Conservation (phyloP, 2,113 vertebrate species). For the Rhynchomys soricoides region DNA sequence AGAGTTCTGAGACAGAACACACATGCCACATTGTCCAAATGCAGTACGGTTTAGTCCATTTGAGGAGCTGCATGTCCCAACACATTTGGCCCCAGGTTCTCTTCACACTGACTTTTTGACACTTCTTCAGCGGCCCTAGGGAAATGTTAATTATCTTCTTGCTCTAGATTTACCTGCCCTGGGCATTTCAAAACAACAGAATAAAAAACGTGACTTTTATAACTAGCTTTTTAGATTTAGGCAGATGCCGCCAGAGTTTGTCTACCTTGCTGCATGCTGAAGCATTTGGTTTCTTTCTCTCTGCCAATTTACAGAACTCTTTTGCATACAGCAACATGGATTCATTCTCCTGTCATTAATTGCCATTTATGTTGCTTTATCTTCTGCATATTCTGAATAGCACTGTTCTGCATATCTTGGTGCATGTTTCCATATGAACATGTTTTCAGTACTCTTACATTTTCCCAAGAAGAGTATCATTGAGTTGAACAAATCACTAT, state of each 20-base stretch:
- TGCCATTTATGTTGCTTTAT: not conserved
- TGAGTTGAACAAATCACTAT: too few species aligned
- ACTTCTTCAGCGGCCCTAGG: not conserved
- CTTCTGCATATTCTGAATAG: not conserved
- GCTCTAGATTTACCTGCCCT: not conserved
- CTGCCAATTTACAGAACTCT: not conserved
- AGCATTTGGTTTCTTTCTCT: not conserved
- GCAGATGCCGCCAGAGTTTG: not conserved
- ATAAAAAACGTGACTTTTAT: not conserved
- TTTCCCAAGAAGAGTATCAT: not conserved
- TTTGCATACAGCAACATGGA: accelerated
- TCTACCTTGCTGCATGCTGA: not conserved
- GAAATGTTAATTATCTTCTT: not conserved
- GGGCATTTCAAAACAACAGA: not conserved
- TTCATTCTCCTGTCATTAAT: not conserved
- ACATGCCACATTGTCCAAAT: accelerated
- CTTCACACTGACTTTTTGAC: not conserved
- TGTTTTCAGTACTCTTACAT: not conserved
- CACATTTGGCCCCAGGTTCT: not conserved
- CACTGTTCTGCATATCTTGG: not conserved
- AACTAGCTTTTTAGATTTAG: not conserved
- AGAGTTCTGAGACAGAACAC: not conserved
- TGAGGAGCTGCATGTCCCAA: accelerated
- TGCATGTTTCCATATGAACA: not conserved
- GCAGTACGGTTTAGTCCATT: accelerated